Evolutionary conservation across 1,140 invertebrate genomes (phyloP), one percentile per base, ranked within the genome.

Genomic region (Choristoneura fumiferana): DNA sequence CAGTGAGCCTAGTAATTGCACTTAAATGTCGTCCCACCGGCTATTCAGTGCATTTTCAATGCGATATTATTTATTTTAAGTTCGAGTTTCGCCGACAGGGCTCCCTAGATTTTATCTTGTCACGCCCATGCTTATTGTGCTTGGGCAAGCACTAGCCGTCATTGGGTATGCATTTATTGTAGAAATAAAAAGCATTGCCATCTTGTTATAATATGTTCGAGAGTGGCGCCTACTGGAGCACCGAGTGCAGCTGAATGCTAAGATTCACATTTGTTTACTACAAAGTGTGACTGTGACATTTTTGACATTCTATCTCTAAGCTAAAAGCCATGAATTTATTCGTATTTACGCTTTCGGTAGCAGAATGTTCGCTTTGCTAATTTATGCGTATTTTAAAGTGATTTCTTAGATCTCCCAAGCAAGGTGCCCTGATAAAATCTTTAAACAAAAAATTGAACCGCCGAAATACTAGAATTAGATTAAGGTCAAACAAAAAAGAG

Each of bases 61-160:
- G 68, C 74, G 65, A 74, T 79, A 79, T 79, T 79, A 79, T 82
- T 74, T 74, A 71, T 71, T 70, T 81, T 79, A 77, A 81, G 79
- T 78, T 72, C 70, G 58, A 73, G 75, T 73, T 73, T 71, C 66
- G 72, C 70, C 70, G 71, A 69, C 74, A 65, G 71, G 58, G 63
- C 73, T 69, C 70, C 65, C 65, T 71, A 70, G 79, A 84, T 84
- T 71, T 71, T 84, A 82, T 84, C 79, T 78, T 71, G 81, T 84
- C 81, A 82, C 81, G 81, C 74, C 73, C 73, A 67, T 64, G 65
- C 67, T 73, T 74, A 77, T 75, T 79, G 77, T 77, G 62, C 65
- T 65, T 71, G 54, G 63, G 72, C 18, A 13, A 29, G 43, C 18
- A 17, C 72, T 72, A 76, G 76, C 67, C 56, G 69, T 54, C 71